A percentile compares a stretch with the other conserved stretches of the same genome.
phyloP scores from a whole-genome alignment of 2,888 invertebrate species.

The Micoletzkya japonica region DNA sequence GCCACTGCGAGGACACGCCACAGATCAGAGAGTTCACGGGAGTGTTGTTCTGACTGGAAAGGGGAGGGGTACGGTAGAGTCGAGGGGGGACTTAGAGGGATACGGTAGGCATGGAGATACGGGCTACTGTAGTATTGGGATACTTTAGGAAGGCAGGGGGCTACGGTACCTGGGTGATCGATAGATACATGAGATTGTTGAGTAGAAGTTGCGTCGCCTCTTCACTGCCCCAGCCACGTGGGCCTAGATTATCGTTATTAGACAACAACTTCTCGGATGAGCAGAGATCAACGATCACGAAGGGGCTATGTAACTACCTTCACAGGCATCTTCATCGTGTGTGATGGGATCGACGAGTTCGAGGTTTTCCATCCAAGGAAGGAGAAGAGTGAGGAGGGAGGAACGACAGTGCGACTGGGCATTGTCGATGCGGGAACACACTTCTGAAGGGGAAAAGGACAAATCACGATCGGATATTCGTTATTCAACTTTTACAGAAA shows the following conservation, averaged over 20 bases:
- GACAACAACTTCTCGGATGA: neutral
- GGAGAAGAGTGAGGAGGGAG: slow-evolving; percentile 83
- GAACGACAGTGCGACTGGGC: slow-evolving; percentile 90
- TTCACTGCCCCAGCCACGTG: slow-evolving; percentile 87
- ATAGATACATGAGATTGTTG: slow-evolving; percentile 96
- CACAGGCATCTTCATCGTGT: slow-evolving; percentile 43
- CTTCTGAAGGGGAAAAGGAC: slow-evolving; percentile 74
- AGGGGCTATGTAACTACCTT: slow-evolving; percentile 34
- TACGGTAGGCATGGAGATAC: no score
- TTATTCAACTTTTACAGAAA: neutral
- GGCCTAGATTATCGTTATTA: slow-evolving; percentile 31
- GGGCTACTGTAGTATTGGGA: no score
- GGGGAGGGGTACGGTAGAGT: no score
- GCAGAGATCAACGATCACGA: no score
- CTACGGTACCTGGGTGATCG: slow-evolving; percentile 69
- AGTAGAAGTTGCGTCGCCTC: slow-evolving; percentile 99
- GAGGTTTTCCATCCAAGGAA: slow-evolving; percentile 98
- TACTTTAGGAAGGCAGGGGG: no score
- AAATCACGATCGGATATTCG: neutral
- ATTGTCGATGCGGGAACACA: slow-evolving; percentile 92
- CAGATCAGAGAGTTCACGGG: slow-evolving; percentile 82
- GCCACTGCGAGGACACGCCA: slow-evolving; percentile 94
- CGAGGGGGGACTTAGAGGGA: no score
- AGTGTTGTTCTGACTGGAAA: slow-evolving; percentile 23
- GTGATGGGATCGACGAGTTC: slow-evolving; percentile 80